Evolutionary conservation across 2,888 invertebrate genomes (phyloP).

Genomic region (Tromatobia lineatoria): DNA sequence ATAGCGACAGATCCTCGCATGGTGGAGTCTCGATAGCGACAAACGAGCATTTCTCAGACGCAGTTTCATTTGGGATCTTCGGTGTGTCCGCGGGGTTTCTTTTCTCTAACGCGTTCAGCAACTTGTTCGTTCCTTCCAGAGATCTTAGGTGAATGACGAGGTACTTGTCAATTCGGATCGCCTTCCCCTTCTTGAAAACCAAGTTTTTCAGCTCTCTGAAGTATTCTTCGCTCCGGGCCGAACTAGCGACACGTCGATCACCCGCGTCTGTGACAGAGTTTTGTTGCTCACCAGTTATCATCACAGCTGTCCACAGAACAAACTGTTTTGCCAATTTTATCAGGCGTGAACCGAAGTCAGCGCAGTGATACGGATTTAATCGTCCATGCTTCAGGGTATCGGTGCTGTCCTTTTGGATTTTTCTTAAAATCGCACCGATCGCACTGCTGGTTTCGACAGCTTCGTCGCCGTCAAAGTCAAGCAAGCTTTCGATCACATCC

Average conservation of each 20-base stretch:
- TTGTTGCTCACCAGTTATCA: background rate
- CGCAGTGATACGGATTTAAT: constrained; percentile 47
- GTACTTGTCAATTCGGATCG: constrained; percentile 62
- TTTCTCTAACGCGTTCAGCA: constrained; percentile 34
- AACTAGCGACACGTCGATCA: constrained; percentile 44
- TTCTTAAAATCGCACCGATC: constrained; percentile 27
- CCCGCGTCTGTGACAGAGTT: background rate
- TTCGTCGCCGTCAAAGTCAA: background rate
- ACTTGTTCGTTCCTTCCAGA: constrained; percentile 54
- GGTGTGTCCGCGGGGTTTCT: background rate
- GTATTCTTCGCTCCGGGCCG: constrained; percentile 59
- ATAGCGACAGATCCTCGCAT: constrained; percentile 20
- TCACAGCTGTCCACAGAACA: constrained; percentile 53
- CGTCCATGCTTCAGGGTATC: constrained; percentile 9
- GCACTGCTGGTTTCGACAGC: constrained; percentile 1
- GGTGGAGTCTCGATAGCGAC: background rate
- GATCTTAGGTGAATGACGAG: constrained; percentile 61
- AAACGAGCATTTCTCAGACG: background rate
- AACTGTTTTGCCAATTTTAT: constrained; percentile 52
- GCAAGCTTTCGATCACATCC: background rate
- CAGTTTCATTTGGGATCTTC: background rate
- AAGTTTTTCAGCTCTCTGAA: constrained; percentile 55
- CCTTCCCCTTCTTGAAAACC: constrained; percentile 47
- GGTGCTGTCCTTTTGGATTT: constrained; percentile 20
- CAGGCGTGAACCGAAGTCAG: constrained; percentile 23